phyloP scores from a whole-genome alignment of 1,140 invertebrate species.

The Caenorhabditis latens region DNA sequence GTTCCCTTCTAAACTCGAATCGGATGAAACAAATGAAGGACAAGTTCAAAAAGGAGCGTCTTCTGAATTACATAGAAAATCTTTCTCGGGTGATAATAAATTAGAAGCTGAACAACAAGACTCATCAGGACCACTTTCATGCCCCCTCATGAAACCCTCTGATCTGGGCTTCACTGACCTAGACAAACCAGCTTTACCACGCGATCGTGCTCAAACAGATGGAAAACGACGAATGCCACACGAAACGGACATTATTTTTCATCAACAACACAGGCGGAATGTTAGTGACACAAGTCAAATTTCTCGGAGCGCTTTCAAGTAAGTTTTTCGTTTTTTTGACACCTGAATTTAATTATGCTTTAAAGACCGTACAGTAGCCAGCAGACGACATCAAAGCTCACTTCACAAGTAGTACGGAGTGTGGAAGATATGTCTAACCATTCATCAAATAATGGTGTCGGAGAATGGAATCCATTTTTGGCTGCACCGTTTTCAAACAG shows the following conservation, averaged over 20 bases:
- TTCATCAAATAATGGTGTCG: not conserved
- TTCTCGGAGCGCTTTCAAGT: slow-evolving; percentile 62
- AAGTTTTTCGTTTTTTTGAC: not conserved
- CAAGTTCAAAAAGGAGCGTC: not conserved
- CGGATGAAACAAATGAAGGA: not conserved
- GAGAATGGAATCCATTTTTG: slow-evolving; percentile 62
- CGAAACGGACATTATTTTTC: not conserved
- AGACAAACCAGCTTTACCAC: slow-evolving; percentile 10
- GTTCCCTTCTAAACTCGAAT: not conserved
- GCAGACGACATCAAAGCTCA: slow-evolving; percentile 24
- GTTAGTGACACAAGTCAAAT: slow-evolving; percentile 55
- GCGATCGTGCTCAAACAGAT: slow-evolving; percentile 59
- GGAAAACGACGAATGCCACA: slow-evolving; percentile 16
- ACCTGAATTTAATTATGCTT: not conserved
- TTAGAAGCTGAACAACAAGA: not conserved
- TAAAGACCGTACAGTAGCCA: slow-evolving; percentile 62
- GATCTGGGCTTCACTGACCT: slow-evolving; percentile 60
- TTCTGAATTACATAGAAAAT: slow-evolving; percentile 6
- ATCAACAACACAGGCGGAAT: slow-evolving; percentile 55
- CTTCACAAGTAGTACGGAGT: not conserved
- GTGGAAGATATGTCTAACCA: slow-evolving; percentile 38
- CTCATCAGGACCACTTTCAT: slow-evolving; percentile 24
- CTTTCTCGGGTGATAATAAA: slow-evolving; percentile 11
- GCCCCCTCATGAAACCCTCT: slow-evolving; percentile 46
- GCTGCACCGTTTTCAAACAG: slow-evolving; percentile 53